phyloP scores from a whole-genome alignment of 2,888 invertebrate species.

The Omphaloscelis lunosa region DNA sequence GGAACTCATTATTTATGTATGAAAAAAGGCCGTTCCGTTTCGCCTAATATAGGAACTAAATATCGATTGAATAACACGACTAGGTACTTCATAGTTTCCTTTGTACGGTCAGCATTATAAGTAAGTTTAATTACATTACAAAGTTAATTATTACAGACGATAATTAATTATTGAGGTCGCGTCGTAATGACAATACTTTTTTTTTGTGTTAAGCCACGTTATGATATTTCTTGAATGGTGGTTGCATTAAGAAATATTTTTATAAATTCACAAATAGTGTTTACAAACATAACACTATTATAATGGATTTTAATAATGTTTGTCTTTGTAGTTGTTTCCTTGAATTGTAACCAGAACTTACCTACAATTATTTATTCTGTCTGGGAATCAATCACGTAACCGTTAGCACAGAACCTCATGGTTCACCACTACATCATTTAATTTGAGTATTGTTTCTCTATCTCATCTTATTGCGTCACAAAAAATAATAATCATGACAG shows the following conservation, averaged over 20 bases:
- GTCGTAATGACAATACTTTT: neutral
- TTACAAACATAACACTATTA: no score
- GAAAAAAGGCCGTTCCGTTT: conserved; percentile 49
- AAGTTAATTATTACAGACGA: neutral
- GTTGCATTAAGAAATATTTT: neutral
- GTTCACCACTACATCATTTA: no score
- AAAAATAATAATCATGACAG: no score
- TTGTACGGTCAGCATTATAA: conserved; percentile 25
- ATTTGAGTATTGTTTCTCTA: no score
- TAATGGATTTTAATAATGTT: no score
- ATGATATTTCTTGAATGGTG: neutral
- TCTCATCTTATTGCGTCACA: no score
- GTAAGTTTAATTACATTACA: neutral
- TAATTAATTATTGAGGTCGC: neutral
- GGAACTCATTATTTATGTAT: conserved; percentile 23
- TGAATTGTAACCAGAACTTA: neutral
- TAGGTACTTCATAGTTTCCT: conserved; percentile 20
- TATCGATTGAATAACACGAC: conserved; percentile 50
- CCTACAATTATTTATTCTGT: neutral
- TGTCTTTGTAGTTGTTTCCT: neutral
- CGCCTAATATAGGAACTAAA: conserved; percentile 42
- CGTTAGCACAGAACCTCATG: no score
- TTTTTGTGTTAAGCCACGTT: neutral
- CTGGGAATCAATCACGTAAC: neutral
- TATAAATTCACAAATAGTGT: neutral